phyloP scores from a whole-genome alignment of 30 jellyfish, hydroid and myxozoan genomes.

The Aurelia aurita complex sp. Pacific region DNA sequence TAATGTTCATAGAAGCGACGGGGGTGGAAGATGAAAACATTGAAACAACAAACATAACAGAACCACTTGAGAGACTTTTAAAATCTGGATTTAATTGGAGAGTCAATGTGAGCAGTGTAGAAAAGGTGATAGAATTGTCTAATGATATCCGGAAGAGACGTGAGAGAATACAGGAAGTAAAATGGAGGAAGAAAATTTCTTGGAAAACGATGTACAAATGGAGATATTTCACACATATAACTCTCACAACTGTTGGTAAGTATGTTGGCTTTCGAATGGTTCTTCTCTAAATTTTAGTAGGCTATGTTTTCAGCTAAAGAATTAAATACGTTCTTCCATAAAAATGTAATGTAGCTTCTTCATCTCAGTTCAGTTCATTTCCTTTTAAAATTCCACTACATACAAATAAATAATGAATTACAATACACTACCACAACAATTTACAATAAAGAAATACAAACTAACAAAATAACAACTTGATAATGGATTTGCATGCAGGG shows the following conservation, averaged over 20 bases:
- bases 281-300: no score
- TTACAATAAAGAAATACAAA: no score
- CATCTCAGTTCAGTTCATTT: no score
- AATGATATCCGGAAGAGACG: not conserved
- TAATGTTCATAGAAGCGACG: constrained; percentile 38
- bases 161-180: not conserved
- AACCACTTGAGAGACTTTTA: constrained; percentile 13
- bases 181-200: constrained; percentile 29
- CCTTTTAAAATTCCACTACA: no score
- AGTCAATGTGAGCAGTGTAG: not conserved
- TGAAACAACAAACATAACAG: not conserved
- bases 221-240: constrained; percentile 58
- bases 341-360: no score
- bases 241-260: constrained; percentile 60
- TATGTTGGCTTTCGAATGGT: not conserved
- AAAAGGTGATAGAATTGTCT: not conserved
- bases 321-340: no score
- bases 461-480: no score
- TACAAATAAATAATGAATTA: no score
- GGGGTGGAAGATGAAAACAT: not conserved
- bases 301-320: no score
- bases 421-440: no score
- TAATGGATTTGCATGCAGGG: no score
- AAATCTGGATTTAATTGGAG: not conserved
- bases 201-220: constrained; percentile 48